These are phyloP conservation scores for Caenorhabditis sp. DNA, from an alignment of 2,888 invertebrate genomes.

Conservation along the genomic window DNA sequence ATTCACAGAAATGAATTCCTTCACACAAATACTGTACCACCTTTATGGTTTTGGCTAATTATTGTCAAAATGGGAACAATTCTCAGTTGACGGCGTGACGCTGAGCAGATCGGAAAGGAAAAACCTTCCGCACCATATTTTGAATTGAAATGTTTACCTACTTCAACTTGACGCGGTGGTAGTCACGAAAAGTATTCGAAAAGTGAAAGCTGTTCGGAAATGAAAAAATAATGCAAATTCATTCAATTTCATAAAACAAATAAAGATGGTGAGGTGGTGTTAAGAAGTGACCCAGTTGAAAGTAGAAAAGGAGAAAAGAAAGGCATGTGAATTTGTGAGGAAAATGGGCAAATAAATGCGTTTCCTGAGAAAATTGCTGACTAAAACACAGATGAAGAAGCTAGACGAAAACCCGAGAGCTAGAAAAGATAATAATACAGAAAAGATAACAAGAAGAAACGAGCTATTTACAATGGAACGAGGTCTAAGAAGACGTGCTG, in stretches of 20 bases:
- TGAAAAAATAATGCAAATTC: neutral
- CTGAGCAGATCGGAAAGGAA: too few relatives aligned
- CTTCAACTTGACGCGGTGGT: too few relatives aligned
- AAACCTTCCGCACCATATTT: too few relatives aligned
- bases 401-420: neutral
- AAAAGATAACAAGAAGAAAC: neutral
- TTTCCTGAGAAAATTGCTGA: neutral
- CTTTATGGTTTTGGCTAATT: too few relatives aligned
- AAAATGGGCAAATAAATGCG: slow-evolving; percentile 4
- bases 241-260: neutral
- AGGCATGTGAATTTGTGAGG: slow-evolving; percentile 1
- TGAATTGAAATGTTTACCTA: too few relatives aligned
- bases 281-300: neutral
- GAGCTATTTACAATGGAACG: slow-evolving; percentile 1
- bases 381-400: neutral
- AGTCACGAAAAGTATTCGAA: neutral
- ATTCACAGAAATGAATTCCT: too few relatives aligned
- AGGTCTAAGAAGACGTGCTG: slow-evolving; percentile 31
- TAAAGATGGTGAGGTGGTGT: neutral
- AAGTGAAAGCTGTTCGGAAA: neutral
- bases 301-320: neutral
- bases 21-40: too few relatives aligned
- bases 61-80: too few relatives aligned
- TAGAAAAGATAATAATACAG: slow-evolving; percentile 7
- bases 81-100: too few relatives aligned